Conservation (phyloP, 2,113 vertebrate species). For the Seriola quinqueradiata region DNA sequence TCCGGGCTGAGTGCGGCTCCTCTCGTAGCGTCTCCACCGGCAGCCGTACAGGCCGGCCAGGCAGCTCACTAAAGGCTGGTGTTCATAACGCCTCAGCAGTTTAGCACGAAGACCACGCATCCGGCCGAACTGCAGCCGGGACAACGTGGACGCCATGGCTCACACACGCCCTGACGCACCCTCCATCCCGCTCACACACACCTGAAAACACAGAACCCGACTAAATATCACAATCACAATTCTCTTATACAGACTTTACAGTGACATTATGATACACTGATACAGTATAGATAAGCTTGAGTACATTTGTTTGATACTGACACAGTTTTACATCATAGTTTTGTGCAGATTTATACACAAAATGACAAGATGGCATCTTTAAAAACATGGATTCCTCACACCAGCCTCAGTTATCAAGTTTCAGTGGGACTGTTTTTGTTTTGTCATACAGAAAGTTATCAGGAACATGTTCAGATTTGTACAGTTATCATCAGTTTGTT, state of each 20-base stretch:
- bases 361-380: too few species aligned
- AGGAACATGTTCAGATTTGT: neutral
- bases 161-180: constrained; percentile 32
- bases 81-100: constrained; percentile 84
- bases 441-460: too few species aligned
- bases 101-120: constrained; percentile 79
- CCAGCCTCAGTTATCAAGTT: too few species aligned
- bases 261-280: neutral
- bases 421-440: too few species aligned
- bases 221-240: neutral
- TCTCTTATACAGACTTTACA: neutral
- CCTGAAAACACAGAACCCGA: neutral
- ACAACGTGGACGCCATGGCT: constrained; percentile 77
- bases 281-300: too few species aligned
- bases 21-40: constrained; percentile 85
- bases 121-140: constrained; percentile 80
- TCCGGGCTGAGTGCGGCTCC: constrained; percentile 73
- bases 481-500: neutral
- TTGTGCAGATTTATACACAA: too few species aligned
- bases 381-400: too few species aligned
- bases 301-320: too few species aligned
- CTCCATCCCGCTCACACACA: constrained; percentile 32
- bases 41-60: constrained; percentile 89
- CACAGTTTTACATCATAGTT: neutral
- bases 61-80: constrained; percentile 85